A percentile compares a stretch with the other conserved stretches of the same genome.
Evolutionary conservation across 2,888 invertebrate genomes (phyloP).

Genomic region (Latrodectus hesperus): DNA sequence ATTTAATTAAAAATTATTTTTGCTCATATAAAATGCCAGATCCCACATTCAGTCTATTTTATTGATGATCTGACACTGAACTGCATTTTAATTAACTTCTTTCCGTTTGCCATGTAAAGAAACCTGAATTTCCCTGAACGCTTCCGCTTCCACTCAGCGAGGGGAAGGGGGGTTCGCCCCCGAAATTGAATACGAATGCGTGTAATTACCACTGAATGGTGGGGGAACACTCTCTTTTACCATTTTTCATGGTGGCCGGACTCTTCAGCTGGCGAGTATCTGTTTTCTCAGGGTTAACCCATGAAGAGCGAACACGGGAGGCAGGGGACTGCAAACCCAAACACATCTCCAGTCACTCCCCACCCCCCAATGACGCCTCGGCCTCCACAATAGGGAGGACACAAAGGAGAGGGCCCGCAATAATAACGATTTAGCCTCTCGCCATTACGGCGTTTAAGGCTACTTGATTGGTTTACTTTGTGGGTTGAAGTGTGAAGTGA

Average conservation of each 20-base stretch:
- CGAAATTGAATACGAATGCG: not conserved
- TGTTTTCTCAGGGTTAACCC: constrained; percentile 41
- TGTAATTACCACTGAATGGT: not conserved
- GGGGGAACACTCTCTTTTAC: constrained; percentile 1
- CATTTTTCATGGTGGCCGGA: not conserved
- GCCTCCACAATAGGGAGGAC: constrained; percentile 8
- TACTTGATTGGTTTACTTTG: constrained; percentile 67
- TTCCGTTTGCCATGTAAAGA: too few species aligned
- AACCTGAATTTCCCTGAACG: too few species aligned
- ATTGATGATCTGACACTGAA: too few species aligned
- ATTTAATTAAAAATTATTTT: too few species aligned
- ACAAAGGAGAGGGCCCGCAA: constrained; percentile 39
- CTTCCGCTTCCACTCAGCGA: too few species aligned
- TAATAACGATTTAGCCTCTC: constrained; percentile 61
- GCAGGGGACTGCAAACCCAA: constrained; percentile 41
- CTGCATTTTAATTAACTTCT: too few species aligned
- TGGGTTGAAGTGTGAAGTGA: constrained; percentile 6
- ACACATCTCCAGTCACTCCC: constrained; percentile 25
- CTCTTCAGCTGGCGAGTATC: constrained; percentile 54
- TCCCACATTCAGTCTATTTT: too few species aligned
- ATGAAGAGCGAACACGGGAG: constrained; percentile 16
- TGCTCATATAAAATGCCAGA: too few species aligned
- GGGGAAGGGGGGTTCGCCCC: too few species aligned
- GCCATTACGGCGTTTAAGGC: constrained; percentile 55
- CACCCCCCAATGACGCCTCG: not conserved